Percentiles rank a stretch among this genome's conserved stretches.
These are phyloP conservation scores for Euleptes europaea DNA, from an alignment of 2,113 vertebrate genomes.

Conservation along the genomic window DNA sequence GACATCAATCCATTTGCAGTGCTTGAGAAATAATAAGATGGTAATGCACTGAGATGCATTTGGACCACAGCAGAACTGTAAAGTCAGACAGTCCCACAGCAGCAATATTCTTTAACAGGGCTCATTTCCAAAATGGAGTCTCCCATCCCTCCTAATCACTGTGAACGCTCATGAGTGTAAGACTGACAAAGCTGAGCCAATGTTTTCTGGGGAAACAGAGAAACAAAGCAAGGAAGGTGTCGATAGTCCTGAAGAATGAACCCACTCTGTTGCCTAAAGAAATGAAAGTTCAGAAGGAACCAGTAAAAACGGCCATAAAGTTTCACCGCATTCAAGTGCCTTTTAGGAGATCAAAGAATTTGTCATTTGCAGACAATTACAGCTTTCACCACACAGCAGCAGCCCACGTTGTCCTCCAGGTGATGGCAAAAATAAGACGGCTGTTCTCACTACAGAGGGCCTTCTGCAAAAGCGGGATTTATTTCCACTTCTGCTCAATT, in stretches of 20 bases:
- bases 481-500: constrained; percentile 27
- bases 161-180: background rate
- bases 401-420: background rate
- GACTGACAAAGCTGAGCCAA: background rate
- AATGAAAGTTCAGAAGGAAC: background rate
- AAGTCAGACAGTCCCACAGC: background rate
- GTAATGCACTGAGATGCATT: background rate
- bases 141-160: background rate
- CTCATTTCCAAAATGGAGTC: constrained; percentile 7
- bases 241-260: background rate
- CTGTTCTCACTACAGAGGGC: constrained; percentile 20
- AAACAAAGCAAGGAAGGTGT: constrained; percentile 1
- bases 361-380: constrained; percentile 8
- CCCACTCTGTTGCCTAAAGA: background rate
- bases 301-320: constrained; percentile 15
- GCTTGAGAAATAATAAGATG: background rate
- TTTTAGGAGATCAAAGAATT: constrained; percentile 21
- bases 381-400: constrained; percentile 17
- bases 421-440: constrained; percentile 4
- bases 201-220: constrained; percentile 10
- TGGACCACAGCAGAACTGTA: background rate
- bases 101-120: background rate
- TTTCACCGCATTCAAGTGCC: background rate
- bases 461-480: constrained; percentile 13
- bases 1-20: background rate